A percentile compares a stretch with the other conserved stretches of the same genome.
Conservation (phyloP, 2,113 vertebrate species). For the Nerophis ophidion region DNA sequence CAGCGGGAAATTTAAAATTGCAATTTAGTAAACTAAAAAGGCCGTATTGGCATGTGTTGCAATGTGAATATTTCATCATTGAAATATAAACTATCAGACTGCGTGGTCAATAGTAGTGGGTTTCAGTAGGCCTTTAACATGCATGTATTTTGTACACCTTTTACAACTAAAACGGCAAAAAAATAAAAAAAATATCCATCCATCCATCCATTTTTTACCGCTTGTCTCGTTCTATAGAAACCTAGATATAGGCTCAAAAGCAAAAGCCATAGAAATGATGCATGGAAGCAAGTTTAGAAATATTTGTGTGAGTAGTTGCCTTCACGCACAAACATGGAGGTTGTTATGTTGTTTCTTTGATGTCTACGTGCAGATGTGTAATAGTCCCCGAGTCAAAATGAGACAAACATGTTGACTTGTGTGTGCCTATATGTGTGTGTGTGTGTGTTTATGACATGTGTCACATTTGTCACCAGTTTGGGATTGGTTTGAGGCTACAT, state of each 20-base stretch:
- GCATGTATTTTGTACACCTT: too few species aligned
- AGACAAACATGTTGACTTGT: constrained; percentile 67
- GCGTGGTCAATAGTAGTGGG: too few species aligned
- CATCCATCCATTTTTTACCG: too few species aligned
- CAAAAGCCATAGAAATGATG: not conserved
- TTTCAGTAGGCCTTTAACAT: too few species aligned
- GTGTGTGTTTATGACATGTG: constrained; percentile 12
- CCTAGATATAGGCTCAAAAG: not conserved
- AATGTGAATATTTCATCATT: too few species aligned
- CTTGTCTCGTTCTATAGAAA: too few species aligned
- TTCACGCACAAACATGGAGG: constrained; percentile 8
- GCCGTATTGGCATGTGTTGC: too few species aligned
- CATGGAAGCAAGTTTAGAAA: constrained; percentile 5
- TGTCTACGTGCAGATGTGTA: constrained; percentile 25
- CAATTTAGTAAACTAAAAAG: too few species aligned
- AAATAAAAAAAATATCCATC: too few species aligned
- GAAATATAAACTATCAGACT: too few species aligned
- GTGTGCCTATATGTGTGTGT: not conserved
- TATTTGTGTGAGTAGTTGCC: constrained; percentile 9
- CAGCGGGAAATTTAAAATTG: too few species aligned
- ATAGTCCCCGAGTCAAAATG: constrained; percentile 28
- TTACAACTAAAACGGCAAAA: too few species aligned
- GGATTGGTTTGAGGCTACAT: constrained; percentile 55
- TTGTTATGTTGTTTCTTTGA: constrained; percentile 29
- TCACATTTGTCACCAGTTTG: constrained; percentile 41